Base-by-base conservation (phyloP, 2,113 vertebrate genomes). In the Marmota flaviventris region DNA sequence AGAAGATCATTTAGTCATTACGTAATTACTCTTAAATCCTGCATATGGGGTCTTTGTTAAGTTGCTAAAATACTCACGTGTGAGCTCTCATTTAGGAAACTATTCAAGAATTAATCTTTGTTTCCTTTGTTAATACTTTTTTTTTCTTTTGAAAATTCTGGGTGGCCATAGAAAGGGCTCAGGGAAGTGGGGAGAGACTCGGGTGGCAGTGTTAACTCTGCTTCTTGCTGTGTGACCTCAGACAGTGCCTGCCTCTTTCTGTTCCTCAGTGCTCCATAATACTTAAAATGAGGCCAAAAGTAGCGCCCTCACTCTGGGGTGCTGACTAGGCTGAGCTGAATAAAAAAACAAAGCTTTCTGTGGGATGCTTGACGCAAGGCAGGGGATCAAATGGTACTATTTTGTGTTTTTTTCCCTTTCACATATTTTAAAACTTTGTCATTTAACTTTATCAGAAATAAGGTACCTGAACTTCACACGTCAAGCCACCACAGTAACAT, bases 371-470 rank as follows among this genome's bases (percentile, higher is more conserved):
- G 29, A 37, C n/a, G 39, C 70, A 16, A 9, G 22, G 24, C n/a
- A 63, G 34, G 69, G 67, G 17, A 32, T 53, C 51, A 84, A 51
- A 4, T 27, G 8, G 42, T 29, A 14, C 51, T n/a, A 0, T 8
- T 45, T 56, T 65, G 56, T 18, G 22, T 58, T 76, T 65, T 32
- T 22, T 39, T 72, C 22, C 39, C 34, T 27, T 39, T 45, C 67
- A 77, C 29, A 32, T 14, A 65, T 93, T 92, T 83, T 45, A 67
- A 72, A 85, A n/a, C 39, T 48, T 25, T 37, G 63, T 69, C 83
- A 73, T 81, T 81, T 56, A 81, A 42, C 29, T 85, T 82, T 37
- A 91, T 97, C 82, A 92, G 65, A 89, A 95, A 73, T 5, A 18
- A 91, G 32, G 9, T 90, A 61, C 27, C 70, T 65, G 20, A 11